phyloP scores from a whole-genome alignment of 2,113 vertebrate genomes.

The Climacteris rufus region DNA sequence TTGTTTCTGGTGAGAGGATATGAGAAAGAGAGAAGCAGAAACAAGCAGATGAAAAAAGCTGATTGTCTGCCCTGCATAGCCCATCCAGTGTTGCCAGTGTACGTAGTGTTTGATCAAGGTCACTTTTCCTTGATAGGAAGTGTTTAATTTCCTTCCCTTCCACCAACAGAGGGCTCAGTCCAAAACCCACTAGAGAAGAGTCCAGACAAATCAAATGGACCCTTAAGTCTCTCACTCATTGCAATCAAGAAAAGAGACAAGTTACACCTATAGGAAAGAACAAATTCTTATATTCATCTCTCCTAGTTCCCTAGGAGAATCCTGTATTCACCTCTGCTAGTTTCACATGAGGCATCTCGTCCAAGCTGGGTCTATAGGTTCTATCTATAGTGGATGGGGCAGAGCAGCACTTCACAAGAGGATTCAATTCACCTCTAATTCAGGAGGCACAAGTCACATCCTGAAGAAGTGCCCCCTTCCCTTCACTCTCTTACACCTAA shows the following conservation, averaged over 20 bases:
- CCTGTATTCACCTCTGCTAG: not conserved
- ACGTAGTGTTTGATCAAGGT: not conserved
- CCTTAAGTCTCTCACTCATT: not conserved
- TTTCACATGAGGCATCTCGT: not conserved
- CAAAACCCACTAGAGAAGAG: not conserved
- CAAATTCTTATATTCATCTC: not conserved
- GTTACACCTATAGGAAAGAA: not conserved
- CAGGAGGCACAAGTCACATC: not conserved
- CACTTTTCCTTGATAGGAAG: not conserved
- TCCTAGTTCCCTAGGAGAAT: too few species aligned
- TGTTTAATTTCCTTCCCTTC: not conserved
- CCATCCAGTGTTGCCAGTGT: not conserved
- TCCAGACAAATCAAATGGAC: not conserved
- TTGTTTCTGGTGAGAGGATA: not conserved
- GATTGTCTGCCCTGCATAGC: not conserved
- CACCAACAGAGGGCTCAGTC: not conserved
- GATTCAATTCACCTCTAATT: not conserved
- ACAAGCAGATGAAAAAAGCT: not conserved
- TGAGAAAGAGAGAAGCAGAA: not conserved
- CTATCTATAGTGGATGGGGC: not conserved
- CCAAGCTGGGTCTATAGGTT: not conserved
- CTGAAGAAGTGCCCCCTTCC: not conserved
- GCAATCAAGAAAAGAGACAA: not conserved
- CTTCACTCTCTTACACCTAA: not conserved
- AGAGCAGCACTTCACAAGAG: not conserved